A percentile compares a stretch with the other conserved stretches of the same genome.
Conservation (phyloP, 2,888 invertebrate genomes). For the Polia nebulosa region DNA sequence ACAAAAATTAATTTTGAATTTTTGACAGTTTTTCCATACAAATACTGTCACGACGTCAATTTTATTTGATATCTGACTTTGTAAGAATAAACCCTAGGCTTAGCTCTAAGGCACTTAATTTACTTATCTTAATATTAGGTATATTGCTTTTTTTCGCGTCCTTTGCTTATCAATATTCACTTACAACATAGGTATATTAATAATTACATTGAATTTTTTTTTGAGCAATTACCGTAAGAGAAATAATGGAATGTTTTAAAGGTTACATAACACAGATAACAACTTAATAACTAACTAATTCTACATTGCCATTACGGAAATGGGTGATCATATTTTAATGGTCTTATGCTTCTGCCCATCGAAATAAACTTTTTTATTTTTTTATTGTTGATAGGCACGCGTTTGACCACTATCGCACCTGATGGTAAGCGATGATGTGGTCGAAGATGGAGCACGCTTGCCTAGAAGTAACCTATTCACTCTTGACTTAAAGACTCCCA, state of each 20-base stretch:
- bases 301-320: too few species aligned
- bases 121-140: slow-evolving; percentile 1
- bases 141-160: slow-evolving; percentile 1
- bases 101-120: slow-evolving; percentile 26
- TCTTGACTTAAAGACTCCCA: too few species aligned
- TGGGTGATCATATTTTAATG: too few species aligned
- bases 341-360: too few species aligned
- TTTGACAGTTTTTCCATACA: not conserved
- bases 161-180: not conserved
- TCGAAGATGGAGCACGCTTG: too few species aligned
- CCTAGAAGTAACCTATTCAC: too few species aligned
- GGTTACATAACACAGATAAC: slow-evolving; percentile 24
- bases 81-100: not conserved
- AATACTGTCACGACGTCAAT: not conserved
- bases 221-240: slow-evolving; percentile 42
- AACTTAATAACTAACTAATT: slow-evolving; percentile 8
- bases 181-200: slow-evolving; percentile 1
- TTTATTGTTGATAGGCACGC: too few species aligned
- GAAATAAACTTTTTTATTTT: too few species aligned
- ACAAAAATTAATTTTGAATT: not conserved
- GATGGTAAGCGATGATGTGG: too few species aligned
- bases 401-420: too few species aligned
- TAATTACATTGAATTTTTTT: slow-evolving; percentile 9
- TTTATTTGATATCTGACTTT: not conserved
- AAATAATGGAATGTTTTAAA: slow-evolving; percentile 46